These are phyloP conservation scores for Drosophila hydei DNA, from an alignment of 1,140 invertebrate genomes.

Conservation along the genomic window DNA sequence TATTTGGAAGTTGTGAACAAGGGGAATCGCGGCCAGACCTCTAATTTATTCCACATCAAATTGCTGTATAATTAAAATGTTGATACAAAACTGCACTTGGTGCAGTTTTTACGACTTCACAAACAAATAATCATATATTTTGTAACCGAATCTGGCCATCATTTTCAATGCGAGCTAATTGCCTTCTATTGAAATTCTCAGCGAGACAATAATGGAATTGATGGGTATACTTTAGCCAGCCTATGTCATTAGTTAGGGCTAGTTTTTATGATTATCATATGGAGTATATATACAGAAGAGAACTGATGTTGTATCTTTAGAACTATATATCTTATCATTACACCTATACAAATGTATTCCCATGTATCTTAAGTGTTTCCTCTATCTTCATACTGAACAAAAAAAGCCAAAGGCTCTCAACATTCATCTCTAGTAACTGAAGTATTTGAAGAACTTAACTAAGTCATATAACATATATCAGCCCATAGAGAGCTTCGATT, in stretches of 20 bases:
- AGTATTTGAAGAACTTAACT: too few relatives aligned
- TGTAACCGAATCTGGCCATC: conserved; percentile 71
- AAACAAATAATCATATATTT: conserved; percentile 78
- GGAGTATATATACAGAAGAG: too few relatives aligned
- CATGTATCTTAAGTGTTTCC: too few relatives aligned
- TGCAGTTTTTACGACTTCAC: conserved; percentile 60
- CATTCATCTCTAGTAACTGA: too few relatives aligned
- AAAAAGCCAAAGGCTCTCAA: too few relatives aligned
- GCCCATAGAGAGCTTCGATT: too few relatives aligned
- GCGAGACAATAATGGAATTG: conserved; percentile 12
- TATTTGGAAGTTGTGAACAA: conserved; percentile 59
- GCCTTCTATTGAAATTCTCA: conserved; percentile 8
- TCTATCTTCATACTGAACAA: too few relatives aligned
- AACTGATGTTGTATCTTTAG: too few relatives aligned
- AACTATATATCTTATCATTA: too few relatives aligned
- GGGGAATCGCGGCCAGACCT: conserved; percentile 52
- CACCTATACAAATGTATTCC: too few relatives aligned
- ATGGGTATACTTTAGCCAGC: background rate
- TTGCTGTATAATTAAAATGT: conserved; percentile 76
- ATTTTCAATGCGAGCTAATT: conserved; percentile 37
- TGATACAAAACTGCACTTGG: conserved; percentile 53
- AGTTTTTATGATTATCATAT: background rate
- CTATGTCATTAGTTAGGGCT: background rate
- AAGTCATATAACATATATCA: too few relatives aligned
- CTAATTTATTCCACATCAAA: conserved; percentile 81